phyloP scores from a whole-genome alignment of 1,140 invertebrate species.

The Platyura marginata region DNA sequence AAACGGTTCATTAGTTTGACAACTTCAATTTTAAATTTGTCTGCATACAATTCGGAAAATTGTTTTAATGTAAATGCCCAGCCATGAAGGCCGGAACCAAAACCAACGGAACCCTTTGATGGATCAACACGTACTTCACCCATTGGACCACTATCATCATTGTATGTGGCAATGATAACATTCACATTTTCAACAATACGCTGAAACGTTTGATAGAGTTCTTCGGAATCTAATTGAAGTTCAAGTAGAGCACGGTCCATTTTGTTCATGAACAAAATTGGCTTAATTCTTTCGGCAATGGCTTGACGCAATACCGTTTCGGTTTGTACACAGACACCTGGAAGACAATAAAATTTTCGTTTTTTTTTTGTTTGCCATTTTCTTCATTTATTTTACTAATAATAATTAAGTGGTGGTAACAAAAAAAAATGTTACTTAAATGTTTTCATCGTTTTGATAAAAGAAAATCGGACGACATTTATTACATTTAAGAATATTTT shows the following conservation, averaged over 20 bases:
- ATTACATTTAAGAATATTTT: too few relatives aligned
- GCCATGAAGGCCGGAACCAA: slow-evolving; percentile 96
- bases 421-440: too few relatives aligned
- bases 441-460: too few relatives aligned
- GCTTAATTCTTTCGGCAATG: slow-evolving; percentile 97
- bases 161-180: slow-evolving; percentile 99
- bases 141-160: slow-evolving; percentile 94
- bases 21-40: slow-evolving; percentile 96
- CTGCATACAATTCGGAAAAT: slow-evolving; percentile 97
- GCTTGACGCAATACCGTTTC: slow-evolving; percentile 98
- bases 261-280: slow-evolving; percentile 99
- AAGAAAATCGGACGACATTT: too few relatives aligned
- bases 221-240: slow-evolving; percentile 87
- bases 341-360: too few relatives aligned
- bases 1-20: slow-evolving; percentile 92
- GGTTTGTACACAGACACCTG: slow-evolving; percentile 97
- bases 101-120: slow-evolving; percentile 95
- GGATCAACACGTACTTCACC: slow-evolving; percentile 95
- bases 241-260: slow-evolving; percentile 97
- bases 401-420: too few relatives aligned
- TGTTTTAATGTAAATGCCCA: slow-evolving; percentile 99
- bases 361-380: too few relatives aligned
- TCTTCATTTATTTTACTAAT: too few relatives aligned
- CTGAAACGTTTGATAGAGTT: slow-evolving; percentile 98
- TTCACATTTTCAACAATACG: slow-evolving; percentile 99